Base-by-base conservation (phyloP, 2,113 vertebrate genomes). In the Apaloderma vittatum region DNA sequence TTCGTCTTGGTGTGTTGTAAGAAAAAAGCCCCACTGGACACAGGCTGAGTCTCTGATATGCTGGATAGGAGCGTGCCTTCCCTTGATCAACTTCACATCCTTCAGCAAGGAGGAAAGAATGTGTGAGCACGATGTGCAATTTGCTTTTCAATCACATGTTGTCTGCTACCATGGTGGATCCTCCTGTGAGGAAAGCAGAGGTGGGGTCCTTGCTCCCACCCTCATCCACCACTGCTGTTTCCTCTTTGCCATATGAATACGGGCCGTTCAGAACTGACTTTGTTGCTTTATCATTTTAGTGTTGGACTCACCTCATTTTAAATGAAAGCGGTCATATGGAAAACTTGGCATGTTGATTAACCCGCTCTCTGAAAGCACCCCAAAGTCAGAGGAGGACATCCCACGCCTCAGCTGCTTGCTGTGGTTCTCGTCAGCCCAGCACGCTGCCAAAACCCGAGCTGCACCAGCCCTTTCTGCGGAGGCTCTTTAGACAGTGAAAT, bases 181-280 rank as follows among this genome's bases (percentile, higher is more conserved):
- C 37, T 51, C 52, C 9, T 0, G 0, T 0, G 0, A 62, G 43
- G 17, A n/a, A 34, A 87, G 62, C 32, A 23, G 49, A 6, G 52
- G 45, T 24, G 43, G 55, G 70, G 32, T 49, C 82, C 59, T 30
- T 0, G 0, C 61, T 63, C 58, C 63, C 59, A 27, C 48, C 49
- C 54, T 86, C 61, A 71, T n/a, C 61, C 57, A 55, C 65, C 54
- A 46, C 12, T 46, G n/a, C 36, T 72, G 27, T 17, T 2, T 17
- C 84, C 79, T 58, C 51, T 81, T 70, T 55, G 24, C 62, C 27
- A 3, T 5, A 36, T 3, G 40, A 86, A 65, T 37, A 49, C 0
- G 1, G 62, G 54, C 26, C 36, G 32, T 34, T 67, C 72, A 36
- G 11, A 27, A 57, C 55, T 29, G 36, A 11, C 21, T 36, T 71